Conservation (phyloP, 2,888 invertebrate genomes). For the Drosophila merina region DNA sequence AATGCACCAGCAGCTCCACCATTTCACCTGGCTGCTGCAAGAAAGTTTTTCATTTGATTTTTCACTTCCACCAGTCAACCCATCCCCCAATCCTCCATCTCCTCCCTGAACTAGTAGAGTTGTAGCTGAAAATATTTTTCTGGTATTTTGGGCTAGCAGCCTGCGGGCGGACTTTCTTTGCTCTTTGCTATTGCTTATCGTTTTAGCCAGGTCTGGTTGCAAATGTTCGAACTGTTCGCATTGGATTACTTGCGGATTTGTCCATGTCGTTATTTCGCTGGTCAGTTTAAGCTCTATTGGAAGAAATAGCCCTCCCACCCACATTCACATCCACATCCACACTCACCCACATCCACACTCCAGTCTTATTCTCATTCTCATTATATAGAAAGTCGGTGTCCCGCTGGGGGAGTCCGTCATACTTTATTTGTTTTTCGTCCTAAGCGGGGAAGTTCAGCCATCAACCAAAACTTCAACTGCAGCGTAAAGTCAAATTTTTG, state of each 20-base stretch:
- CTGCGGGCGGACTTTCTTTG: slow-evolving; percentile 41
- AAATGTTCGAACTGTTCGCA: slow-evolving; percentile 66
- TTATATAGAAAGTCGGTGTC: slow-evolving; percentile 30
- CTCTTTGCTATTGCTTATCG: slow-evolving; percentile 57
- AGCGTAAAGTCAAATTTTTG: slow-evolving; percentile 73
- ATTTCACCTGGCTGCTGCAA: slow-evolving; percentile 76
- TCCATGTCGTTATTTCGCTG: slow-evolving; percentile 60
- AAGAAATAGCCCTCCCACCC: background rate
- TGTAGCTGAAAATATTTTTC: slow-evolving; percentile 71
- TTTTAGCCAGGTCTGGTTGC: slow-evolving; percentile 34
- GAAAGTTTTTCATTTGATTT: slow-evolving; percentile 78
- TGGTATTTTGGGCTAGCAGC: slow-evolving; percentile 55
- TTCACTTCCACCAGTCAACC: slow-evolving; percentile 39
- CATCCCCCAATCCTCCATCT: background rate
- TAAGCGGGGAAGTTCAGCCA: slow-evolving; percentile 70
- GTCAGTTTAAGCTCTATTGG: slow-evolving; percentile 50
- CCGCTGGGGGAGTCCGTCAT: slow-evolving; percentile 24
- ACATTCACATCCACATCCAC: background rate
- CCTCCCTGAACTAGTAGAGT: slow-evolving; percentile 29
- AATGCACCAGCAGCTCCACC: slow-evolving; percentile 65
- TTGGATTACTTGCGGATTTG: slow-evolving; percentile 73
- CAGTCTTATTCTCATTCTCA: slow-evolving; percentile 11
- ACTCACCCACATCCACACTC: background rate
- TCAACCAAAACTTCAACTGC: slow-evolving; percentile 77
- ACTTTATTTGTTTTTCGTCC: slow-evolving; percentile 77